Evolutionary conservation across 64 coral and sea anemone genomes (phyloP).

Genomic region (Acropora yongei): DNA sequence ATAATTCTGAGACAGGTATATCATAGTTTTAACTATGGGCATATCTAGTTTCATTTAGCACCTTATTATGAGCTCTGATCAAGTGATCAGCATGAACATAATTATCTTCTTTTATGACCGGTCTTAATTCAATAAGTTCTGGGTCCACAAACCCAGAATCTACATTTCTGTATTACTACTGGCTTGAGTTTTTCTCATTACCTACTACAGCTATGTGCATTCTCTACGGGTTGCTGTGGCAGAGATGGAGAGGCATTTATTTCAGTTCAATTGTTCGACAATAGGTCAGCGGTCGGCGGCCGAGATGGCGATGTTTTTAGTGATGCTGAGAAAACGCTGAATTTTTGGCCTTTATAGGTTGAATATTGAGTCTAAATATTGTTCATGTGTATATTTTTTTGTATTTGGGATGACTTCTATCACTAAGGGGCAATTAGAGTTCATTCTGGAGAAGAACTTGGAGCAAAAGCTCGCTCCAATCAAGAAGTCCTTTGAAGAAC

Average conservation of each 20-base stretch:
- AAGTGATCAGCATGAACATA: slow-evolving; percentile 81
- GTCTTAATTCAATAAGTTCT: slow-evolving; percentile 73
- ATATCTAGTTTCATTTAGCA: slow-evolving; percentile 5
- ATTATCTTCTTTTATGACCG: slow-evolving; percentile 33
- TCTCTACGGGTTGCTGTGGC: no score
- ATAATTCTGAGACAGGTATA: slow-evolving; percentile 48
- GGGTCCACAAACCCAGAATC: slow-evolving; percentile 58
- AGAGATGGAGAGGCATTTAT: no score
- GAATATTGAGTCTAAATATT: neutral
- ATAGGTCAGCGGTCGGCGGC: neutral
- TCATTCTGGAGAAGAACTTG: neutral
- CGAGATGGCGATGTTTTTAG: neutral
- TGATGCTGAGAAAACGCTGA: neutral
- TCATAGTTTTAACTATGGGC: neutral
- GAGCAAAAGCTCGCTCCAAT: neutral
- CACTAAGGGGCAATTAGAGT: neutral
- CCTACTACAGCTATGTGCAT: no score
- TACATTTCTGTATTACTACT: no score
- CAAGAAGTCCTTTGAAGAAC: neutral
- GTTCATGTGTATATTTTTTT: neutral
- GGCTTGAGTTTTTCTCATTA: no score
- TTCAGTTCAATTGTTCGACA: no score
- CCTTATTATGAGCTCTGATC: slow-evolving; percentile 69
- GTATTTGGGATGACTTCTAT: neutral
- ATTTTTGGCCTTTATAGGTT: neutral